Evolutionary conservation across 2,888 invertebrate species (phyloP), one percentile per base, ranked within the genome.

Genomic region (Escarpia spicata): DNA sequence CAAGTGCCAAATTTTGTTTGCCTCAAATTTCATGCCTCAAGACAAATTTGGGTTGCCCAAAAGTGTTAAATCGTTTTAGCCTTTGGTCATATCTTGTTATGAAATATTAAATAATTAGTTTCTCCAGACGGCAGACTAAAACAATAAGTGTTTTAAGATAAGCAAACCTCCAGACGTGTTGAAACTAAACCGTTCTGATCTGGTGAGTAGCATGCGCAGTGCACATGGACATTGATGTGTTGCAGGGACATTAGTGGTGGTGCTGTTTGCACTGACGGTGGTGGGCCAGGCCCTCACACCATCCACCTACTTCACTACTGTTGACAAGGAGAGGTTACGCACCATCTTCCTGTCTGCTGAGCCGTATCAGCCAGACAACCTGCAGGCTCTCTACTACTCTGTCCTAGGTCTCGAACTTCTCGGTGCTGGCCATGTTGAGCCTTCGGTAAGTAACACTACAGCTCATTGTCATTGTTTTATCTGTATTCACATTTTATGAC

Each of bases 331-430:
- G 6, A 94, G 96, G 31, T 94, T 97, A 58, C 95, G 95, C 93
- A 94, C 95, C 26, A 96, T 96, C 9, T 96, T 97, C 95, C 95
- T 96, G 89, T 94, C 95, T 19, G 96, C 96, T 8, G 94, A 95
- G 37, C 96, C 96, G 2, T 96, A 95, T 92, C 92, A 75, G 75
- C 75, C 93, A 15, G 92, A 92, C 43, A 97, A 97, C 94, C 94
- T 96, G 43, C 94, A 96, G 10, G 96, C 97, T 6, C 96, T 98
- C 58, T 98, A 98, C 96, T 98, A 98, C 97, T 97, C 98, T 3
- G 97, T 98, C 0, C 97, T 97, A 92, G 98, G 98, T 91, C 97
- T 98, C 93, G 97, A 97, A 94, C 96, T 98, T 91, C 97, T 98
- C 1, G 97, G 97, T 26, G 75, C 75, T 3, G 75, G 75, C 75